A percentile compares a stretch with the other conserved stretches of the same genome.
phyloP scores from a whole-genome alignment of 2,797 vertebrate genomes.

The Xenentodon cancila region DNA sequence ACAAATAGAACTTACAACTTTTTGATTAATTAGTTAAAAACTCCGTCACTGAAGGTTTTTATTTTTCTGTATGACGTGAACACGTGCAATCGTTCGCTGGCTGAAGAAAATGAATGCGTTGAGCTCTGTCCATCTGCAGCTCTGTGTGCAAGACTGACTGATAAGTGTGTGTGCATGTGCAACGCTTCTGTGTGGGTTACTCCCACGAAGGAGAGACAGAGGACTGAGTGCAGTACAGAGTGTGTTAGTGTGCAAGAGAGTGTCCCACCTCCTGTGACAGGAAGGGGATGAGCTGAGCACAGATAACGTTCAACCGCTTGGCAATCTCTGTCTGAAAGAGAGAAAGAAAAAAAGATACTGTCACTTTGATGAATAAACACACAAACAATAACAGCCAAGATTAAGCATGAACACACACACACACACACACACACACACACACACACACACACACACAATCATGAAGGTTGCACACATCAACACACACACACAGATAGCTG shows the following conservation, averaged over 20 bases:
- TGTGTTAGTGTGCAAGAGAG: conserved; percentile 31
- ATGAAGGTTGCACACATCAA: conserved; percentile 20
- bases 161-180: conserved; percentile 32
- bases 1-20: no score
- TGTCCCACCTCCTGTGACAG: conserved; percentile 85
- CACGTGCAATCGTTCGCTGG: conserved; percentile 17
- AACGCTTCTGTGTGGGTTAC: conserved; percentile 39
- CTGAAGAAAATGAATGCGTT: conserved; percentile 11
- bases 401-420: conserved; percentile 40
- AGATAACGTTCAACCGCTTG: conserved; percentile 88
- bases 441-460: conserved; percentile 29
- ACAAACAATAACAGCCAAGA: conserved; percentile 33
- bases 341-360: conserved; percentile 41
- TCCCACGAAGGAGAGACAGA: conserved; percentile 38
- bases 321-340: conserved; percentile 87
- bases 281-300: conserved; percentile 86
- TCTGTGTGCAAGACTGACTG: conserved; percentile 12
- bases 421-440: conserved; percentile 27
- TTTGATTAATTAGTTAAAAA: background rate
- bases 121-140: conserved; percentile 43
- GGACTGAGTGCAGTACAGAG: conserved; percentile 27
- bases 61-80: conserved; percentile 6
- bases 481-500: conserved; percentile 38
- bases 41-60: no score
- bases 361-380: conserved; percentile 68